Base-by-base conservation (phyloP, 2,113 vertebrate species). In the Pygoscelis adeliae region DNA sequence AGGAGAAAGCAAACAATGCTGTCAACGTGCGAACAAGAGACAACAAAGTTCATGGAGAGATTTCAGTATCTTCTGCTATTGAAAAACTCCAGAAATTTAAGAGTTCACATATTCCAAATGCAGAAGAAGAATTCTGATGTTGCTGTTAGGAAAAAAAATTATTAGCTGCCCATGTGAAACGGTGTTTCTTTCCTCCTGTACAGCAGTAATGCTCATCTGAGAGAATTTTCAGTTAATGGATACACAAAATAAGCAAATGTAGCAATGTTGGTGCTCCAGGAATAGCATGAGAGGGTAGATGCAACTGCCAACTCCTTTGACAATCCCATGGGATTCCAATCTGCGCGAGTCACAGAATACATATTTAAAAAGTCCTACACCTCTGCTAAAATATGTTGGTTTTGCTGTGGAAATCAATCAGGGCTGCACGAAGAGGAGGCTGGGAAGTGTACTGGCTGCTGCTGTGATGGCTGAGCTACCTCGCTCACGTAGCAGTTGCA, bases 1-100 rank as follows among this genome's bases (percentile, higher is more conserved):
- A 99, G 95, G 99, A 99, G 97, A 99, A 98, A 97, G 95, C 96
- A 93, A 98, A 98, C 53, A 97, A 98, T 53, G 81, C 98, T 29
- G 98, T 99, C 93, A 99, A 99, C 5, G 99, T 99, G 92, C 98
- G 99, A 87, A 99, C 99, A 11, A 99, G 99, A 96, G 99, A 99
- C 98, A 99, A 99, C 98, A 99, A 99, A 96, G 98, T 99, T 93
- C 99, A 99, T 1, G 99, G 99, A 70, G 99, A 99, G 93, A 96
- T 99, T 96, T 97, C 97, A 1, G 86, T 99, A 34, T 85, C 97
- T 7, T 98, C 98, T 91, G 98, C 98, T 87, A 97, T 99, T 85
- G 98, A 98, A 65, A 99, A 99, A 83, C 96, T 99, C 88, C 98
- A 96, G 95, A 98, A 98, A 69, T 97, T 99, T 71, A 99, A 98